Evolutionary conservation across 2,888 invertebrate species (phyloP), one percentile per base, ranked within the genome.

Genomic region (Arge pagana): DNA sequence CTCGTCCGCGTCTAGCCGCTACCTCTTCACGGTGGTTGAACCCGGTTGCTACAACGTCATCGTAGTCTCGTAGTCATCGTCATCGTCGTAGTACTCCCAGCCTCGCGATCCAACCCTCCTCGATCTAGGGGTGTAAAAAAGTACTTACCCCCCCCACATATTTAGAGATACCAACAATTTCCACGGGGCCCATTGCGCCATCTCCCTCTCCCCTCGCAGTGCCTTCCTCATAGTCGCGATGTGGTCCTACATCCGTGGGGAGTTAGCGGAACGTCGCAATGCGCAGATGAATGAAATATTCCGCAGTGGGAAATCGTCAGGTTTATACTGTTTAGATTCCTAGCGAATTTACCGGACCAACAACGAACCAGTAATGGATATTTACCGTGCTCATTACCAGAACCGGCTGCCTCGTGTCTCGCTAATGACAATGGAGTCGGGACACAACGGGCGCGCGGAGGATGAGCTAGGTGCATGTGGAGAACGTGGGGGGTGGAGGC

Each of bases 141-240:
- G n/a, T n/a, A n/a, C n/a, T n/a, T n/a, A n/a, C n/a, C n/a, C n/a
- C n/a, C n/a, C n/a, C n/a, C n/a, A n/a, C n/a, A n/a, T n/a, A n/a
- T n/a, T n/a, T n/a, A n/a, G n/a, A n/a, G n/a, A n/a, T n/a, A n/a
- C n/a, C n/a, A n/a, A n/a, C n/a, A n/a, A n/a, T n/a, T n/a, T 33
- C 33, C 33, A 33, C 33, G 3, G 33, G 7, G 11, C 11, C 4
- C 33, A 3, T 3, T 33, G 33, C 16, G 13, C 19, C 45, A 33
- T 48, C 45, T 57, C 24, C 36, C 39, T 40, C 55, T 42, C 39
- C 16, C 48, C 30, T 30, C 26, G 39, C 40, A 49, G 36, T 52
- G 43, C 42, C 48, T 31, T 42, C 13, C 31, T 21, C 33, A 18
- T 28, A 23, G 8, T 8, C 8, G 24, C 18, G 33, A 11, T 3